These are phyloP conservation scores for Callospermophilus lateralis DNA, from an alignment of 2,113 vertebrate species.

Conservation along the genomic window DNA sequence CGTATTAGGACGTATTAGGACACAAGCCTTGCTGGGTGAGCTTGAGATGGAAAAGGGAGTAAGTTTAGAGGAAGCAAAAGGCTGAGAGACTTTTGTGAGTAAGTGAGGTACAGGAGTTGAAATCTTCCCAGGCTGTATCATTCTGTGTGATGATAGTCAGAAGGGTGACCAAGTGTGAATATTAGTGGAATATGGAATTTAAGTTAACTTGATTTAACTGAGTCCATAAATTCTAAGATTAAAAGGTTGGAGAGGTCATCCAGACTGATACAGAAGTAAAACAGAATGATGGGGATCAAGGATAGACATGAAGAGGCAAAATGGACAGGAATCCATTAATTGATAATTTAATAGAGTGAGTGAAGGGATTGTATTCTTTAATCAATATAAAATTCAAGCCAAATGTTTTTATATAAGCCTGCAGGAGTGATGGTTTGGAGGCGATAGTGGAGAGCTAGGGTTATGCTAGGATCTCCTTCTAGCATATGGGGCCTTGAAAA, in stretches of 20 bases:
- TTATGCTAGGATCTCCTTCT: not conserved
- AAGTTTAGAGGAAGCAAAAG: not conserved
- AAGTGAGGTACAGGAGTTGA: not conserved
- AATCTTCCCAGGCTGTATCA: not conserved
- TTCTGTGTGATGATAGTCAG: conserved; percentile 27
- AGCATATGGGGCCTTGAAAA: not conserved
- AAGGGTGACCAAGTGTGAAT: conserved; percentile 38
- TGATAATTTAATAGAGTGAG: not conserved
- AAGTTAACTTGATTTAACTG: conserved; percentile 71
- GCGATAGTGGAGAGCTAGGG: not conserved
- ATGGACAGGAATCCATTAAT: not conserved
- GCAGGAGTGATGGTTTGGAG: not conserved
- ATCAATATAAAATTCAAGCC: not conserved
- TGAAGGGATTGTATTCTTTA: not conserved
- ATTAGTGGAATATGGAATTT: conserved; percentile 64
- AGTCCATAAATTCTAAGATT: conserved; percentile 69
- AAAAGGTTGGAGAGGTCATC: conserved; percentile 57
- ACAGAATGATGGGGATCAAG: not conserved
- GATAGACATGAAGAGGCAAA: not conserved
- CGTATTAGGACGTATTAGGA: not conserved
- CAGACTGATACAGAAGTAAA: conserved; percentile 51
- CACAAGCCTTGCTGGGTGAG: not conserved
- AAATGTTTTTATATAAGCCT: not conserved
- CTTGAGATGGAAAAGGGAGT: not conserved
- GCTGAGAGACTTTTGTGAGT: not conserved